phyloP scores from a whole-genome alignment of 2,113 vertebrate species.

The Macroglossus sobrinus region DNA sequence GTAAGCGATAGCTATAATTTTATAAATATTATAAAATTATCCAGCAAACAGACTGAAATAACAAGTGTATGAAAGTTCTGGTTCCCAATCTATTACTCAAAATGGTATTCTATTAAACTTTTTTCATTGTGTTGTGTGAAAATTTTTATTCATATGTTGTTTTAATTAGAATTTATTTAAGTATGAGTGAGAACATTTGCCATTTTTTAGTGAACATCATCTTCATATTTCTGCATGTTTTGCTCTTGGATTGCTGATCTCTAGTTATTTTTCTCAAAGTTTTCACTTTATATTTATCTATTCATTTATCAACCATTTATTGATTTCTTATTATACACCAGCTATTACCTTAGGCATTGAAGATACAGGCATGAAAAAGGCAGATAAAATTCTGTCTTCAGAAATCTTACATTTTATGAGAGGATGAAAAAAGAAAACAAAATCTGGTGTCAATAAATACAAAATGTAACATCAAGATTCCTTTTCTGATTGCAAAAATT shows the following conservation, averaged over 20 bases:
- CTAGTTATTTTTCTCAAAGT: neutral
- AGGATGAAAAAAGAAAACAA: neutral
- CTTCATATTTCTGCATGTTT: neutral
- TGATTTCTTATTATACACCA: neutral
- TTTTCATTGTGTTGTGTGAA: neutral
- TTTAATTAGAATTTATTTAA: neutral
- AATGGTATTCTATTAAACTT: neutral
- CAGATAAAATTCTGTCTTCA: neutral
- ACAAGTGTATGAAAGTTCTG: neutral
- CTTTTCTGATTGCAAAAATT: neutral
- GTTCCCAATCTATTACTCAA: neutral
- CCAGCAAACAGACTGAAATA: neutral
- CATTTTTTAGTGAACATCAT: neutral
- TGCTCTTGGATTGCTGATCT: neutral
- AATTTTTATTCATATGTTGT: neutral
- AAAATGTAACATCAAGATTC: neutral
- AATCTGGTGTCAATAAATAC: neutral
- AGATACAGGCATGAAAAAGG: neutral
- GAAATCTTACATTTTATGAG: neutral
- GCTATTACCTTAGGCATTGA: neutral
- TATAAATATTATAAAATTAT: neutral
- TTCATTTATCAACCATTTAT: neutral
- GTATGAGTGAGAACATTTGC: neutral
- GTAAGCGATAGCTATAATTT: neutral
- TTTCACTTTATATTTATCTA: neutral